These are phyloP conservation scores for Echinops telfairi DNA, from an alignment of 2,113 vertebrate genomes.

Conservation along the genomic window DNA sequence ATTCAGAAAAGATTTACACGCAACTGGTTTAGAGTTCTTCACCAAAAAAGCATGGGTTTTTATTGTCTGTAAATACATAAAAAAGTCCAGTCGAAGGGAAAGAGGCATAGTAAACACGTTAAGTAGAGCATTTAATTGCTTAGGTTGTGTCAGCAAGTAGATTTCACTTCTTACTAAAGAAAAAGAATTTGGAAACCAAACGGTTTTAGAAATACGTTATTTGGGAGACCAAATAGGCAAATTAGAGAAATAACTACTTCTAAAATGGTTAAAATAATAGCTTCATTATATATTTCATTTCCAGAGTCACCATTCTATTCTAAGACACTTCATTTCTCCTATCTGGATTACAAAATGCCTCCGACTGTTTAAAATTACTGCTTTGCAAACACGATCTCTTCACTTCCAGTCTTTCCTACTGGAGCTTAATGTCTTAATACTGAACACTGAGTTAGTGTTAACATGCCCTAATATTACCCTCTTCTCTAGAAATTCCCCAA, in stretches of 20 bases:
- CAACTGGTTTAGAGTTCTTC: slow-evolving; percentile 6
- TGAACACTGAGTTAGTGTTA: not conserved
- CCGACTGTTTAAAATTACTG: not conserved
- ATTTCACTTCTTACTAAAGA: slow-evolving; percentile 11
- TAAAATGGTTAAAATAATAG: not conserved
- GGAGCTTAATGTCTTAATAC: not conserved
- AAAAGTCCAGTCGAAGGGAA: not conserved
- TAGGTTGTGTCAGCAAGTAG: slow-evolving; percentile 30
- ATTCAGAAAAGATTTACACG: not conserved
- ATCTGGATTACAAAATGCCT: slow-evolving; percentile 10
- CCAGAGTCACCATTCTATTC: not conserved
- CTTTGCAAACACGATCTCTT: not conserved
- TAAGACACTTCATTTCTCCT: slow-evolving; percentile 9
- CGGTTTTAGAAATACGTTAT: slow-evolving; percentile 17
- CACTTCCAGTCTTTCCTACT: not conserved
- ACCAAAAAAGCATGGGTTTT: slow-evolving; percentile 33
- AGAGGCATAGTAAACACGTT: not conserved
- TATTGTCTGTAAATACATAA: slow-evolving; percentile 11
- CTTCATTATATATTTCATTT: slow-evolving; percentile 20
- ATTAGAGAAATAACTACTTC: slow-evolving; percentile 5
- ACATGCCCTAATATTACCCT: not conserved
- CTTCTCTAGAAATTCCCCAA: not conserved
- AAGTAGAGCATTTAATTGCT: not conserved
- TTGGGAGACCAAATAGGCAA: not conserved
- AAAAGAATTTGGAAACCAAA: slow-evolving; percentile 23